Evolutionary conservation across 2,888 invertebrate genomes (phyloP).

Genomic region (Cremastinae sp.): DNA sequence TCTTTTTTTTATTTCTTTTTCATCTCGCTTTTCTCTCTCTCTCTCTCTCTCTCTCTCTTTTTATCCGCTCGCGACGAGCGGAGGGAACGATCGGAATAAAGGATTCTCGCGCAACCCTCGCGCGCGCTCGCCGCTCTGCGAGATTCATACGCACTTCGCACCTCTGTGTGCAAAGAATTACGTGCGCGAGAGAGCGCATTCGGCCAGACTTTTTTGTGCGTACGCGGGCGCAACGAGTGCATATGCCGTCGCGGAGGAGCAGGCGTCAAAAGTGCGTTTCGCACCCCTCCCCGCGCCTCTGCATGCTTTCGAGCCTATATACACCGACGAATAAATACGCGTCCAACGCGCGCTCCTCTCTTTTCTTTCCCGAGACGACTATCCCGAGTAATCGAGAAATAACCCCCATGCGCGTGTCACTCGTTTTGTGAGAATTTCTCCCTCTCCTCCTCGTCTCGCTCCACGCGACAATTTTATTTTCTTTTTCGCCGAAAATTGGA

Average conservation of each 20-base stretch:
- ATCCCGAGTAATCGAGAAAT: not conserved
- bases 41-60: conserved; percentile 51
- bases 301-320: conserved; percentile 11
- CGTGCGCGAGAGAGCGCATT: conserved; percentile 20
- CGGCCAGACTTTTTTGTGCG: conserved; percentile 1
- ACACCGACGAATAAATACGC: not conserved
- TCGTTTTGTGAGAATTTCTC: too few relatives aligned
- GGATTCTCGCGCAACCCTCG: conserved; percentile 68
- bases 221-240: conserved; percentile 6
- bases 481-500: too few relatives aligned
- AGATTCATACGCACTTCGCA: conserved; percentile 75
- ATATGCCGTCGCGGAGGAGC: conserved; percentile 38
- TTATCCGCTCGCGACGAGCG: conserved; percentile 45
- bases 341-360: conserved; percentile 12
- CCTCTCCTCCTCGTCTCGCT: too few relatives aligned
- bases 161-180: conserved; percentile 49
- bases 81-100: conserved; percentile 60
- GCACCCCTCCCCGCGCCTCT: conserved; percentile 40
- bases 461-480: too few relatives aligned
- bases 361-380: too few relatives aligned
- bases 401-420: not conserved
- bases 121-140: conserved; percentile 59
- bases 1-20: not conserved
- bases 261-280: conserved; percentile 70
- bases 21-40: conserved; percentile 50